A percentile compares a stretch with the other conserved stretches of the same genome.
Evolutionary conservation across 1,140 invertebrate genomes (phyloP).

Genomic region (Hylaeus anthracinus): DNA sequence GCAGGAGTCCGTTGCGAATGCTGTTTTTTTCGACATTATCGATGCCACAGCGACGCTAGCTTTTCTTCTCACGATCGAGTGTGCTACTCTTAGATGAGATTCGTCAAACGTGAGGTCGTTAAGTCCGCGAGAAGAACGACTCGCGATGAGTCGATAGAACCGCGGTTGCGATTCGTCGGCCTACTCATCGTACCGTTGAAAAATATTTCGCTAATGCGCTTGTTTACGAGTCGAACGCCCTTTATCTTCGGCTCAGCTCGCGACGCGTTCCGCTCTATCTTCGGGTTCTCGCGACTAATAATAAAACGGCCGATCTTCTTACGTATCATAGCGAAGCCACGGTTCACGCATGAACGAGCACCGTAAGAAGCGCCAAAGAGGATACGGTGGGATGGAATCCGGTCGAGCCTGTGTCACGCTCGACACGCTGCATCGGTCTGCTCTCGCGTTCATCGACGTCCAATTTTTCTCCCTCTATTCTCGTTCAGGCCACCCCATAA

Average conservation of each 20-base stretch:
- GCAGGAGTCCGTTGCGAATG: background rate
- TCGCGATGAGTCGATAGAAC: no score
- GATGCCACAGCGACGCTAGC: no score
- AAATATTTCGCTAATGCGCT: no score
- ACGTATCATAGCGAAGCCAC: conserved; percentile 44
- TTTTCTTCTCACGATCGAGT: background rate
- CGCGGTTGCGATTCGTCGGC: no score
- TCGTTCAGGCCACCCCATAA: background rate
- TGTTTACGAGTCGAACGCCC: no score
- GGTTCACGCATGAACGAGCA: conserved; percentile 68
- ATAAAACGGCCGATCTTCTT: conserved; percentile 61
- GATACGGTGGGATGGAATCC: conserved; percentile 58
- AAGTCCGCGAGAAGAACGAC: no score
- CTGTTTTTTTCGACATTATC: no score
- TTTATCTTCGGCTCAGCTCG: conserved; percentile 8
- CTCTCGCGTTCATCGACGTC: background rate
- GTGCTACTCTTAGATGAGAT: no score
- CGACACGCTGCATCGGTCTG: conserved; percentile 35
- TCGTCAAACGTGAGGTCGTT: background rate
- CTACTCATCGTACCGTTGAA: no score
- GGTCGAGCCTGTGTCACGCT: conserved; percentile 61
- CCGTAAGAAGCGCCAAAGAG: conserved; percentile 51
- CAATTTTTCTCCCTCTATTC: conserved; percentile 16
- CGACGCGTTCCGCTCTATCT: conserved; percentile 12
- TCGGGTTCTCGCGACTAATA: conserved; percentile 54